Evolutionary conservation across 1,140 invertebrate species (phyloP).

Genomic region (Hycleus phaleratus): DNA sequence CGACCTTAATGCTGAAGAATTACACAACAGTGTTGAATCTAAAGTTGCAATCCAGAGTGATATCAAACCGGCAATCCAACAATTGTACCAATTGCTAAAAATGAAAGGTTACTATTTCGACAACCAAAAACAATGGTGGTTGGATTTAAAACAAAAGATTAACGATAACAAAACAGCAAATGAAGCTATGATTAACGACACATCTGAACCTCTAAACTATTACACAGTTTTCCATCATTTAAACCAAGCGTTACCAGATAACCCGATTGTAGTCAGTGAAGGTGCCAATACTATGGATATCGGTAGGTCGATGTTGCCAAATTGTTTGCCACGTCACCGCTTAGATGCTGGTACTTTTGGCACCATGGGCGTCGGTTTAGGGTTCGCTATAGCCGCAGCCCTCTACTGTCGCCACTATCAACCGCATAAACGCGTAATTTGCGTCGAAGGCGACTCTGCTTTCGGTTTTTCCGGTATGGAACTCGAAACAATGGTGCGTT

Average conservation of each 20-base stretch:
- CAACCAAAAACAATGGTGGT: constrained; percentile 50
- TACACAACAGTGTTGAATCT: constrained; percentile 75
- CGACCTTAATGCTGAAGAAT: constrained; percentile 83
- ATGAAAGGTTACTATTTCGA: constrained; percentile 46
- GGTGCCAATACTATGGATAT: constrained; percentile 99
- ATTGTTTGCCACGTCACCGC: constrained; percentile 74
- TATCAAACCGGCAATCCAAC: constrained; percentile 29
- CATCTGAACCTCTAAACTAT: constrained; percentile 79
- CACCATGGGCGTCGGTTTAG: constrained; percentile 85
- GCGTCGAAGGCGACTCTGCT: constrained; percentile 89
- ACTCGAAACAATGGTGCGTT: constrained; percentile 91
- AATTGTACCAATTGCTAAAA: constrained; percentile 33
- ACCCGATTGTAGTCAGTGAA: constrained; percentile 93
- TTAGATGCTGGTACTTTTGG: constrained; percentile 90
- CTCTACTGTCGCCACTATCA: constrained; percentile 76
- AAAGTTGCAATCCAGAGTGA: constrained; percentile 35
- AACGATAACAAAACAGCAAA: constrained; percentile 23
- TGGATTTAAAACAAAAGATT: constrained; percentile 50
- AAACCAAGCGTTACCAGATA: constrained; percentile 62
- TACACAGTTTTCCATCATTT: constrained; percentile 83
- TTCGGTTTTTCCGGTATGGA: constrained; percentile 99
- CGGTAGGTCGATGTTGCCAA: constrained; percentile 79
- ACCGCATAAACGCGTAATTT: constrained; percentile 74
- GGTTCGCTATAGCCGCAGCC: constrained; percentile 88
- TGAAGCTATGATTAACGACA: constrained; percentile 52